Percentiles rank a stretch among this genome's conserved stretches.
Evolutionary conservation across 2,888 invertebrate genomes (phyloP).

Genomic region (Sycophila texana): DNA sequence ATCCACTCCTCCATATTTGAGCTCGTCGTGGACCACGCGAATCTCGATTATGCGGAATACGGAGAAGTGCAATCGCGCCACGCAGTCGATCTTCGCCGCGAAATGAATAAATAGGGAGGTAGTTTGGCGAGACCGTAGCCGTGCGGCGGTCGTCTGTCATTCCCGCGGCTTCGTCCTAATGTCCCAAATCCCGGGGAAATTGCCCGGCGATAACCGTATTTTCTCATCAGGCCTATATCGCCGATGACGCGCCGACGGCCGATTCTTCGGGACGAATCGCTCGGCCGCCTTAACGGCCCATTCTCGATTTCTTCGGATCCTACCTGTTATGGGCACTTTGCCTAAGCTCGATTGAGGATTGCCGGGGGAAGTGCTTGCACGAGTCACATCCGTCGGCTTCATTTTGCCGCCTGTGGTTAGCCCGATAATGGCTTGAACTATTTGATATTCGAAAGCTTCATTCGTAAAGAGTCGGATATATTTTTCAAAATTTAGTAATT

Average conservation of each 20-base stretch:
- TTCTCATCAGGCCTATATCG: constrained; percentile 47
- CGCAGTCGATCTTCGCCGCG: constrained; percentile 25
- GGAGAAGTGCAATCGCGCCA: neutral
- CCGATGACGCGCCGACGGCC: constrained; percentile 41
- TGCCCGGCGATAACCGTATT: constrained; percentile 57
- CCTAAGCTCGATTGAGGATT: constrained; percentile 8
- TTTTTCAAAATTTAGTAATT: too few species aligned
- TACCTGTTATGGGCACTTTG: neutral
- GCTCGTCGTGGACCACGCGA: neutral
- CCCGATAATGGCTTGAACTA: too few species aligned
- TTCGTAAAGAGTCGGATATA: too few species aligned
- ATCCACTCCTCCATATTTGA: neutral
- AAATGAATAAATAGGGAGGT: constrained; percentile 55
- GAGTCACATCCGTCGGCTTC: too few species aligned
- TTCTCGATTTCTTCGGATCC: constrained; percentile 34
- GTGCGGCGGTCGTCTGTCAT: constrained; percentile 33
- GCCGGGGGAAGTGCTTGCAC: neutral
- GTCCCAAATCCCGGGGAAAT: constrained; percentile 48
- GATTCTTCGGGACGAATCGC: constrained; percentile 47
- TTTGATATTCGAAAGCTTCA: too few species aligned
- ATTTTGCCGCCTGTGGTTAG: too few species aligned
- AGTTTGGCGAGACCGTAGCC: constrained; percentile 23
- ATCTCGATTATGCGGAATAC: constrained; percentile 13
- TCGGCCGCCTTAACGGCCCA: constrained; percentile 46
- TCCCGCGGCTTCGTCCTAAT: constrained; percentile 20